A percentile compares a stretch with the other conserved stretches of the same genome.
phyloP scores from a whole-genome alignment of 2,888 invertebrate species.

The Hoplodrina ambigua region DNA sequence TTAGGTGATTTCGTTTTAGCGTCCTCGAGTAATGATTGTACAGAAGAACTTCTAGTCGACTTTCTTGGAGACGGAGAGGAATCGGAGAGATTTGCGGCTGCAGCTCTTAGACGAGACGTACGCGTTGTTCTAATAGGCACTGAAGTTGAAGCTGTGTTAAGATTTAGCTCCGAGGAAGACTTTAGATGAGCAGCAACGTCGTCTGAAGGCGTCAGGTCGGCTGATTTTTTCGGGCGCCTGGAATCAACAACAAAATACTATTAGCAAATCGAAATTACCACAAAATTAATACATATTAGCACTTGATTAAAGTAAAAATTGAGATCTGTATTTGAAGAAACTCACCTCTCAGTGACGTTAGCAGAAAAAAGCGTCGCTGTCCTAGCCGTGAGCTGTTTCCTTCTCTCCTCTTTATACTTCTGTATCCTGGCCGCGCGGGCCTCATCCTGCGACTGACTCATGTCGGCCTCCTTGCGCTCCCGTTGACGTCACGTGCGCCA shows the following conservation, averaged over 20 bases:
- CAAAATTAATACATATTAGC: not conserved
- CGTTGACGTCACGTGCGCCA: slow-evolving; percentile 82
- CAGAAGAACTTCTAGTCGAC: slow-evolving; percentile 84
- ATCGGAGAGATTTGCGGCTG: slow-evolving; percentile 87
- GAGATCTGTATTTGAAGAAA: not conserved
- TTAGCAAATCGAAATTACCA: slow-evolving; percentile 16
- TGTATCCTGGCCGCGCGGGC: slow-evolving; percentile 92
- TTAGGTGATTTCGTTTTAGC: slow-evolving; percentile 79
- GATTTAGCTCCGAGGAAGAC: slow-evolving; percentile 87
- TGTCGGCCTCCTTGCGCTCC: slow-evolving; percentile 70
- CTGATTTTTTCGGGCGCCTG: slow-evolving; percentile 81
- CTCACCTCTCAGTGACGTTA: slow-evolving; percentile 90
- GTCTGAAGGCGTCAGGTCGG: slow-evolving; percentile 78
- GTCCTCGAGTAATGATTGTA: slow-evolving; percentile 83
- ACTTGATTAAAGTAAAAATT: not conserved
- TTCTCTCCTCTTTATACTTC: slow-evolving; percentile 93
- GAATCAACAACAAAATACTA: slow-evolving; percentile 65
- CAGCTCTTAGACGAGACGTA: slow-evolving; percentile 93
- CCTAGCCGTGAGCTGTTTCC: slow-evolving; percentile 92
- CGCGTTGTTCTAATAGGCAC: slow-evolving; percentile 93
- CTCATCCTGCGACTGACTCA: slow-evolving; percentile 86
- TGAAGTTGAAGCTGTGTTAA: slow-evolving; percentile 84
- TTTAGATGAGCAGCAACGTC: slow-evolving; percentile 80
- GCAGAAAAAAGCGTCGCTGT: slow-evolving; percentile 91
- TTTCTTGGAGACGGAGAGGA: slow-evolving; percentile 77